These are phyloP conservation scores for Lepidurus apus DNA, from an alignment of 1,140 invertebrate genomes.

Conservation along the genomic window DNA sequence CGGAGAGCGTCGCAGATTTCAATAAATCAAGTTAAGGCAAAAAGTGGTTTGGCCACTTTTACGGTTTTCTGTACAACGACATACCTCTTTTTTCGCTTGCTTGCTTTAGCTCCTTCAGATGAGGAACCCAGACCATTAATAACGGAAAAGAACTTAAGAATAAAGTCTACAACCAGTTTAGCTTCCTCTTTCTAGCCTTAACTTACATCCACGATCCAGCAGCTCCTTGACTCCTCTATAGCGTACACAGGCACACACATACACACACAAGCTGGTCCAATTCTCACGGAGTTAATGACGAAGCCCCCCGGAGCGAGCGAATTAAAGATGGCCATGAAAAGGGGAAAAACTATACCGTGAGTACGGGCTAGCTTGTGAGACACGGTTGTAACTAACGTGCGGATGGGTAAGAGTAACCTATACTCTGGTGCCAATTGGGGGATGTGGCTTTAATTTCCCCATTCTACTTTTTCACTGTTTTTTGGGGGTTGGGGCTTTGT, in stretches of 20 bases:
- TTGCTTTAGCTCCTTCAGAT: too few relatives aligned
- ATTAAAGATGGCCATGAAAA: conserved; percentile 19
- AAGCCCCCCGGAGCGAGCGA: neutral
- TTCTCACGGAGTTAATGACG: conserved; percentile 3
- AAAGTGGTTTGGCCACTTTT: neutral
- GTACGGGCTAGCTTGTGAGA: neutral
- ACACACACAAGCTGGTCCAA: neutral
- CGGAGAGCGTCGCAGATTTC: conserved; percentile 4
- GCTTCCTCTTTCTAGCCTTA: neutral
- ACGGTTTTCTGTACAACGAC: neutral
- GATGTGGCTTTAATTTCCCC: neutral
- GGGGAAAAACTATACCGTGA: conserved; percentile 11
- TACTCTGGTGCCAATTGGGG: neutral
- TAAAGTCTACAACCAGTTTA: too few relatives aligned
- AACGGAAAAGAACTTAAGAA: too few relatives aligned
- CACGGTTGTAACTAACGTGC: too few relatives aligned
- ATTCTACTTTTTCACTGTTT: neutral
- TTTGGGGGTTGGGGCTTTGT: neutral
- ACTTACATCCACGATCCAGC: neutral
- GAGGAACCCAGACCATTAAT: too few relatives aligned
- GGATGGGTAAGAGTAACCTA: neutral
- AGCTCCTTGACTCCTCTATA: neutral
- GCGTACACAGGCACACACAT: neutral
- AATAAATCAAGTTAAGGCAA: conserved; percentile 1
- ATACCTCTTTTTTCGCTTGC: neutral